phyloP scores from a whole-genome alignment of 2,888 invertebrate genomes.

The Andrena praecox region DNA sequence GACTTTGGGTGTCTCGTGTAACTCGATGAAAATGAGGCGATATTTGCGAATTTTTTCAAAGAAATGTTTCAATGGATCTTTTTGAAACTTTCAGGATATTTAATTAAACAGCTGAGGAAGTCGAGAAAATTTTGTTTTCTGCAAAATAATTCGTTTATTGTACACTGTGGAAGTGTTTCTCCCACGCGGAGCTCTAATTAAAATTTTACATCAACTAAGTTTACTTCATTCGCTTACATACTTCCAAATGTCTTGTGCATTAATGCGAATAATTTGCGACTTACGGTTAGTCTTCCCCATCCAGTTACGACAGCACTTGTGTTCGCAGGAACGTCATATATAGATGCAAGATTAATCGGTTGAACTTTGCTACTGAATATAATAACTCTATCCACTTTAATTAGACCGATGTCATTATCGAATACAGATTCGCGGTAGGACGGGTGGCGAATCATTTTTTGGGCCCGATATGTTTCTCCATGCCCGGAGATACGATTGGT shows the following conservation, averaged over 20 bases:
- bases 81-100: too few species aligned
- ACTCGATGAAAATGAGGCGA: too few species aligned
- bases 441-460: conserved; percentile 46
- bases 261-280: background rate
- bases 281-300: conserved; percentile 74
- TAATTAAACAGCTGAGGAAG: too few species aligned
- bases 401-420: conserved; percentile 74
- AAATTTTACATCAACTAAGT: too few species aligned
- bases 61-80: too few species aligned
- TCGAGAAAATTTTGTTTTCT: too few species aligned
- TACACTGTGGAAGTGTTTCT: too few species aligned
- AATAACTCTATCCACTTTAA: conserved; percentile 71
- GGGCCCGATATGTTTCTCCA: conserved; percentile 8
- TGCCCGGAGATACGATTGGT: conserved; percentile 15
- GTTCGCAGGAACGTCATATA: conserved; percentile 44
- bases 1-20: too few species aligned
- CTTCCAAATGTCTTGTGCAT: background rate
- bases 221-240: background rate
- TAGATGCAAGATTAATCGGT: conserved; percentile 64
- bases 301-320: conserved; percentile 70
- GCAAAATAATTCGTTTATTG: too few species aligned
- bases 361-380: conserved; percentile 68
- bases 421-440: conserved; percentile 43
- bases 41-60: too few species aligned
- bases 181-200: too few species aligned